Evolutionary conservation across 1,140 invertebrate species (phyloP), one percentile per base, ranked within the genome.

Genomic region (Cherax destructor): DNA sequence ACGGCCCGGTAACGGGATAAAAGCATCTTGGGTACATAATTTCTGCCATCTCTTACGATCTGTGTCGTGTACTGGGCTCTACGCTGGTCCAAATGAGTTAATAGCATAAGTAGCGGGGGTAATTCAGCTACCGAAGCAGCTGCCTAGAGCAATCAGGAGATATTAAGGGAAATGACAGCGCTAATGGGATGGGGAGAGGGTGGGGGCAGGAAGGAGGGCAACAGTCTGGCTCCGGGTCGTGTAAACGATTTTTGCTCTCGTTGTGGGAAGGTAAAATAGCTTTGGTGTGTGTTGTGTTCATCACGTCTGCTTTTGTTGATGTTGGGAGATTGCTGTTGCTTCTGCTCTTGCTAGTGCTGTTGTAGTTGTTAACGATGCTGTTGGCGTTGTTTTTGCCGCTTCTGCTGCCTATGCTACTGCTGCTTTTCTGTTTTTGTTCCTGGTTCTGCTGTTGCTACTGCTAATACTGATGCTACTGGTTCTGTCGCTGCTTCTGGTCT

Each of bases 151-250:
- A 78, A 87, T 87, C 74, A 87, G 74, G 2, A 18, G 30, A 77
- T 87, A 87, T 87, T 87, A 87, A 74, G 74, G 3, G 74, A 87
- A 87, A 87, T 87, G 85, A 87, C 85, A 87, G 79, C 85, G 77
- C 13, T 87, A 87, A 87, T 87, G 85, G 50, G 52, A 11, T 65
- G 24, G n/a, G 18, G 61, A 21, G 16, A 41, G 59, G 24, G 81
- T 59, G 24, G 52, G 59, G 61, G 52, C 4, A 80, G 24, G 80
- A 2, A 30, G 80, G 80, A n/a, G 24, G 24, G 5, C 24, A 30
- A n/a, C 18, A 50, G 56, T 52, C 56, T 4, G 7, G 56, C 5
- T 18, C 11, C 13, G 21, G 65, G 65, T 69, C 65, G 21, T 0
- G 65, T 5, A 18, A 69, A 69, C 30, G 30, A 41, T 41, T 41